These are phyloP conservation scores for Euura lappo DNA, from an alignment of 1,140 invertebrate genomes.

Conservation along the genomic window DNA sequence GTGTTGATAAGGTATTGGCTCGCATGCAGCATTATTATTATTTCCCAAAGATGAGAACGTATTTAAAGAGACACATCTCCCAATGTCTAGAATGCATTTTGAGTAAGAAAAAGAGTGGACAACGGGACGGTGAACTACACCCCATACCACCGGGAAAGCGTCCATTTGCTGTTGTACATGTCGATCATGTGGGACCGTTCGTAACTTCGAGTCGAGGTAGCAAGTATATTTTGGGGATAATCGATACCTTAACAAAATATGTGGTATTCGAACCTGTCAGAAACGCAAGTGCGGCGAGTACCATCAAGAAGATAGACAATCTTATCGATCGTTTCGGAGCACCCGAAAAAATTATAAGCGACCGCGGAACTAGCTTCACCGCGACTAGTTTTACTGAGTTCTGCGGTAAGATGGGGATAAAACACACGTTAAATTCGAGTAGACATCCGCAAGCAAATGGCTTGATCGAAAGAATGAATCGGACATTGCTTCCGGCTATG, in stretches of 20 bases:
- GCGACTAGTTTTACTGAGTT: slow-evolving; percentile 28
- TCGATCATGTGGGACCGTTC: slow-evolving; percentile 28
- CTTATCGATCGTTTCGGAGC: slow-evolving; percentile 24
- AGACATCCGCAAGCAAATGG: slow-evolving; percentile 36
- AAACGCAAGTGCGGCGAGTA: not conserved
- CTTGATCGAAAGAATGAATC: slow-evolving; percentile 27
- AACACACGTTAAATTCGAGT: slow-evolving; percentile 35
- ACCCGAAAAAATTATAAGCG: slow-evolving; percentile 25
- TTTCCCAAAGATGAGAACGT: slow-evolving; percentile 21
- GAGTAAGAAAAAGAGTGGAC: slow-evolving; percentile 21
- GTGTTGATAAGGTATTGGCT: slow-evolving; percentile 16
- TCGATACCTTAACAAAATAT: slow-evolving; percentile 26
- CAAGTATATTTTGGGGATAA: slow-evolving; percentile 23
- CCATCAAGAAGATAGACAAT: slow-evolving; percentile 15
- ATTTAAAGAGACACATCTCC: slow-evolving; percentile 18
- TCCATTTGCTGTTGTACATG: slow-evolving; percentile 25
- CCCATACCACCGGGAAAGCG: slow-evolving; percentile 22
- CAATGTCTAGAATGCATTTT: slow-evolving; percentile 24
- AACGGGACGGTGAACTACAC: slow-evolving; percentile 19
- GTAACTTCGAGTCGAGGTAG: slow-evolving; percentile 13
- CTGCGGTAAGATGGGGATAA: slow-evolving; percentile 31
- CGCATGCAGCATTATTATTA: slow-evolving; percentile 19
- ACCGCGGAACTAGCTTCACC: slow-evolving; percentile 17
- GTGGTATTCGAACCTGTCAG: slow-evolving; percentile 11
- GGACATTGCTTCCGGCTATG: slow-evolving; percentile 20